phyloP scores from a whole-genome alignment of 2,113 vertebrate genomes.

The Abramis brama region DNA sequence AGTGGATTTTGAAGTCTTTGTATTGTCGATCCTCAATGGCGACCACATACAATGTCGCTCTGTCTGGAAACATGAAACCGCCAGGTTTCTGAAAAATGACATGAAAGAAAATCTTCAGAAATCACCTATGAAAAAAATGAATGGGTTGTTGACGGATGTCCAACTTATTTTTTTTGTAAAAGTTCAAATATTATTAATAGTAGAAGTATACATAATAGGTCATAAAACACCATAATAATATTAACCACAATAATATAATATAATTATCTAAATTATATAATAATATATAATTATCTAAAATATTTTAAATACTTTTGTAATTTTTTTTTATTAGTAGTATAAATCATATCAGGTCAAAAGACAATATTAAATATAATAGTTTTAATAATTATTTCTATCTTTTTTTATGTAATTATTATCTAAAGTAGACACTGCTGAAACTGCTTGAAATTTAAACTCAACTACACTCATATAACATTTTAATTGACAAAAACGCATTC shows the following conservation, averaged over 20 bases:
- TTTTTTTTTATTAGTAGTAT: neutral
- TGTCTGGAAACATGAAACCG: constrained; percentile 98
- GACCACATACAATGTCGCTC: constrained; percentile 91
- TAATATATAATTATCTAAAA: neutral
- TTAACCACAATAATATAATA: neutral
- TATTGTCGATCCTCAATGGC: constrained; percentile 97
- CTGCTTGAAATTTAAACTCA: neutral
- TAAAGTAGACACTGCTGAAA: neutral
- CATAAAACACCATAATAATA: neutral
- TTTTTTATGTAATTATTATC: neutral
- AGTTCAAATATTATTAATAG: neutral
- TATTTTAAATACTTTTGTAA: neutral
- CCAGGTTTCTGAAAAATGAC: constrained; percentile 90
- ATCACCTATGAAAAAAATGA: neutral
- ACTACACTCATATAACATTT: neutral
- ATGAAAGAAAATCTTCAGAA: neutral
- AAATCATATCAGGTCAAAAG: neutral
- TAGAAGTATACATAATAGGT: neutral
- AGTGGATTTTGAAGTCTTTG: constrained; percentile 99
- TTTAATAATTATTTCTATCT: neutral
- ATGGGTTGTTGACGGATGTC: neutral
- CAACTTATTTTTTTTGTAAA: neutral
- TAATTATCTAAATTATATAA: neutral
- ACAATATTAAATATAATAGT: neutral
- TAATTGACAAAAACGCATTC: neutral